These are phyloP conservation scores for Seira sanloemensis DNA, from an alignment of 2,888 invertebrate genomes.

Conservation along the genomic window DNA sequence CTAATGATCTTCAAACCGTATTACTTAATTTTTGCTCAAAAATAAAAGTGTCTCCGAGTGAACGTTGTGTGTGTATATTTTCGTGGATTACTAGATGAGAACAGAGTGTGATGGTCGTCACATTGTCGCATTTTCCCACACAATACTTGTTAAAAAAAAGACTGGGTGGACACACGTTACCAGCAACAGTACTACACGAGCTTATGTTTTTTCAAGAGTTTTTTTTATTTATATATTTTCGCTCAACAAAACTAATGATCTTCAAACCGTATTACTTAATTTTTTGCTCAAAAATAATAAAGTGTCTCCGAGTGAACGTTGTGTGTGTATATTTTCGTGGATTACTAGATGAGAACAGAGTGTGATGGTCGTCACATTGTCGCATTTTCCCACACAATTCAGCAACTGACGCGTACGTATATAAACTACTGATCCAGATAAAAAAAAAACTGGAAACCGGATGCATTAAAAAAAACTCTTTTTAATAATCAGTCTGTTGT, in stretches of 20 bases:
- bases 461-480: constrained; percentile 21
- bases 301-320: not conserved
- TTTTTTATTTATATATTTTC: not conserved
- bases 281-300: not conserved
- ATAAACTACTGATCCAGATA: constrained; percentile 2
- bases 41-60: not conserved
- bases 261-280: no score
- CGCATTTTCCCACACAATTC: not conserved
- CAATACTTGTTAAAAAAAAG: not conserved
- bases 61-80: not conserved
- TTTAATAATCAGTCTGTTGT: not conserved
- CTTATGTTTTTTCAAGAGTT: no score
- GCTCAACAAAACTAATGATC: not conserved
- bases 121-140: not conserved
- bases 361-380: not conserved
- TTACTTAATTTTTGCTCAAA: not conserved
- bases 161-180: no score
- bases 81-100: no score
- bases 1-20: not conserved
- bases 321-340: not conserved
- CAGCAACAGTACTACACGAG: no score
- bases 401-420: constrained; percentile 28
- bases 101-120: not conserved
- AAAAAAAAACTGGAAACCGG: constrained; percentile 31
- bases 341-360: no score